Conservation (phyloP, 2,888 invertebrate species). For the Galerucella pusilla region DNA sequence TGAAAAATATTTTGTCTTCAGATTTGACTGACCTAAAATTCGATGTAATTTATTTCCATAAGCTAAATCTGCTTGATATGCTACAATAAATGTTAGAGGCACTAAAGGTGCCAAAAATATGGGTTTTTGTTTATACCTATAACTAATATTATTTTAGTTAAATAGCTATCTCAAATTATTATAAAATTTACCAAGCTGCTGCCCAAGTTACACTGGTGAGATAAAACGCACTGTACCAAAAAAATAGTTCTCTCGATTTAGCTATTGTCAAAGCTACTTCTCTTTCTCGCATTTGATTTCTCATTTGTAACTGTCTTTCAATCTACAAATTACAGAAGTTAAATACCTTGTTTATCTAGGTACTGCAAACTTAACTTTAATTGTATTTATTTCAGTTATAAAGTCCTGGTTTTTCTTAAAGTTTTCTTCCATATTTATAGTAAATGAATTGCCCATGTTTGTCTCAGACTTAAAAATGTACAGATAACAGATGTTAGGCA, state of each 20-base stretch:
- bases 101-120: slow-evolving; percentile 74
- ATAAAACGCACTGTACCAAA: slow-evolving; percentile 79
- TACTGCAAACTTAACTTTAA: slow-evolving; percentile 67
- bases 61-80: slow-evolving; percentile 80
- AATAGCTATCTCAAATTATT: neutral
- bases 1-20: slow-evolving; percentile 25
- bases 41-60: slow-evolving; percentile 82
- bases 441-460: slow-evolving; percentile 71
- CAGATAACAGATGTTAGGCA: neutral
- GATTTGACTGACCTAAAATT: slow-evolving; percentile 72
- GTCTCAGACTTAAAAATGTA: neutral
- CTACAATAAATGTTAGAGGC: slow-evolving; percentile 77
- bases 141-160: slow-evolving; percentile 44
- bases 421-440: slow-evolving; percentile 75
- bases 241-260: slow-evolving; percentile 76
- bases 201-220: slow-evolving; percentile 68
- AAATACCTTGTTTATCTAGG: slow-evolving; percentile 36
- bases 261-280: slow-evolving; percentile 79
- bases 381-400: slow-evolving; percentile 73
- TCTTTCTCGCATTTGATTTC: slow-evolving; percentile 81
- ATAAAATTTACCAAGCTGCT: slow-evolving; percentile 65
- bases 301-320: slow-evolving; percentile 84
- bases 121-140: slow-evolving; percentile 65
- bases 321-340: slow-evolving; percentile 66
- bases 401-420: slow-evolving; percentile 77